Base-by-base conservation (phyloP, 1,140 invertebrate species). In the Metaphire vulgaris region DNA sequence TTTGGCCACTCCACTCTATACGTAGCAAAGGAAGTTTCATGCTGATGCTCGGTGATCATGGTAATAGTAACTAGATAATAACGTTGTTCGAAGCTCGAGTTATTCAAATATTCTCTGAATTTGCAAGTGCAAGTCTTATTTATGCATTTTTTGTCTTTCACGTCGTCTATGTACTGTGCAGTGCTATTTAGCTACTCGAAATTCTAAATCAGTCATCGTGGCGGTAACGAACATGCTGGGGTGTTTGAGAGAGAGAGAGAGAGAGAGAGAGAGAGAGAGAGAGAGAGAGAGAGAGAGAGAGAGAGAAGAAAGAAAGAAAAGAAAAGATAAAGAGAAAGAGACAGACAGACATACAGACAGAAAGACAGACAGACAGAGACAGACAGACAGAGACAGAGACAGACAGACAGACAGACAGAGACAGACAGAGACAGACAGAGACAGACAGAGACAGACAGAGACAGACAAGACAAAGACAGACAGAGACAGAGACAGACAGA, bases 281-380 rank as follows among this genome's bases (percentile, higher is more conserved):
- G 41, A 56, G 41, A 56, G 41, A 56, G 41, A 56, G 41, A 56
- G 41, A 56, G 41, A 56, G 41, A 56, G 41, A 56, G 41, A 56
- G 41, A 56, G 41, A 56, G 41, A 56, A 56, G 41, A 56, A 21
- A 56, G 41, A 56, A 21, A 56, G 41, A 56, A 21, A 56, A 21
- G 21, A 21, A 56, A 21, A 56, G 41, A 56, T 6, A 56, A 21
- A 56, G 41, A 56, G 41, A 56, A 21, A 56, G 41, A 56, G 41
- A 56, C 6, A 56, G 41, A 56, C 6, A 56, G 6, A 56, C 41
- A 6, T 56, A 56, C 41, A 56, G 6, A 56, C 41, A 56, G 21
- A 56, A 6, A 56, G 6, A 56, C 41, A 56, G 6, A 56, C 6
- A 56, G 6, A 56, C 6, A 56, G 6, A 56, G 6, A 56, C 41